Evolutionary conservation across 2,113 vertebrate genomes (phyloP).

Genomic region (Oceanites oceanicus): DNA sequence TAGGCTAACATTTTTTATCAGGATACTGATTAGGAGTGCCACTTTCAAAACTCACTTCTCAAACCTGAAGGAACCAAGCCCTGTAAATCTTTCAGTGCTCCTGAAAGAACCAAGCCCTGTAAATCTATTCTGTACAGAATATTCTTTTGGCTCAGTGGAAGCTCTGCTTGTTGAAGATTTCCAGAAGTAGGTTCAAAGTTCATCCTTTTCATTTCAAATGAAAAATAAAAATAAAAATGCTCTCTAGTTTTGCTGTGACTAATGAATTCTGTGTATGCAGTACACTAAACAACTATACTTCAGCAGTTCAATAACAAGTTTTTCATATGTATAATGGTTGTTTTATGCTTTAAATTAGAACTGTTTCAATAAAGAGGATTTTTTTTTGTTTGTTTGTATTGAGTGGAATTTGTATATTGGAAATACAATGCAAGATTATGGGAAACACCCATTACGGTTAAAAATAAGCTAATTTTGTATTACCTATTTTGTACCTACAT

Average conservation of each 20-base stretch:
- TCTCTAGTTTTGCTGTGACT: background rate
- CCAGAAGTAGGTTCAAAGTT: background rate
- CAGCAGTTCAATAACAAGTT: background rate
- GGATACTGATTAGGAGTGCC: background rate
- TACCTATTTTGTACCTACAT: background rate
- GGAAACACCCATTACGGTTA: background rate
- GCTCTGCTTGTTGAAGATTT: background rate
- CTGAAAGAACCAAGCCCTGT: background rate
- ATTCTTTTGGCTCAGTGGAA: background rate
- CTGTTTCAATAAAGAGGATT: background rate
- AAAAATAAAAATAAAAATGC: background rate
- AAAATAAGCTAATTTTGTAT: background rate
- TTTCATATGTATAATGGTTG: background rate
- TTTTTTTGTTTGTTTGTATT: background rate
- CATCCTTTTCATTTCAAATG: background rate
- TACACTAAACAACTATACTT: background rate
- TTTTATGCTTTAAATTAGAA: constrained; percentile 11
- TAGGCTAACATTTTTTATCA: background rate
- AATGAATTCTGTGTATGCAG: background rate
- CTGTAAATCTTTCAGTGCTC: background rate
- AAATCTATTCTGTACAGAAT: background rate
- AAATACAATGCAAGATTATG: background rate
- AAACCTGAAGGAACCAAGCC: background rate
- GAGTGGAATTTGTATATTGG: background rate
- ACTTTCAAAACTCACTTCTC: background rate